Evolutionary conservation across 2,888 invertebrate species (phyloP), one percentile per base, ranked within the genome.

Genomic region (Camptogramma bilineatum): DNA sequence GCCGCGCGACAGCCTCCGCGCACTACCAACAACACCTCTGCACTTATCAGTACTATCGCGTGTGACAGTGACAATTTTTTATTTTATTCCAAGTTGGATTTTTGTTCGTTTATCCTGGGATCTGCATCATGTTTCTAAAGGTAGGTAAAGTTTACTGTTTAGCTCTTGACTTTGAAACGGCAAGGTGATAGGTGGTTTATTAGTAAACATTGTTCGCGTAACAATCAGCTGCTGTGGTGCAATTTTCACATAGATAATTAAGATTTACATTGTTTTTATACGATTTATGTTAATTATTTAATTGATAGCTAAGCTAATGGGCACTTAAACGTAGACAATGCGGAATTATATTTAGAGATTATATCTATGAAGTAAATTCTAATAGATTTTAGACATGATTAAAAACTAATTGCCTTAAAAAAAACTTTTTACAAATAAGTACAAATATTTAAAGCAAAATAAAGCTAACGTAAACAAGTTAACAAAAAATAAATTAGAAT

Each of bases 1-100:
- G 79, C 80, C 79, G 89, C 91, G 90, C 88, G 80, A 89, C 87
- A 91, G 88, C 91, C 91, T 91, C 88, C 88, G 88, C 81, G 86
- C 87, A 84, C 77, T 81, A 80, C 78, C 76, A 67, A 75, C 77
- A 77, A 78, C 78, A 77, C 76, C 82, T 77, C 78, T 78, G 75
- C 74, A 76, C 82, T 82, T 78, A 83, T 78, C 81, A 81, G 76
- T 75, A 79, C 80, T 81, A 76, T 76, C 90, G 91, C 88, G 90
- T 84, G 91, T 91, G 88, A 85, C 79, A 80, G 77, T 80, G 84
- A 67, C 78, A 67, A 74, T 75, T 70, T 73, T 73, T 74, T 77
- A 73, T 75, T 73, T 57, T 53, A 62, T 60, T 52, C 44, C 9
- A 7, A 50, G 73, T 78, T 81, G 70, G 62, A 72, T 70, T 74